Evolutionary conservation across 2,888 invertebrate genomes (phyloP).

Genomic region (Calliphora vomitoria): DNA sequence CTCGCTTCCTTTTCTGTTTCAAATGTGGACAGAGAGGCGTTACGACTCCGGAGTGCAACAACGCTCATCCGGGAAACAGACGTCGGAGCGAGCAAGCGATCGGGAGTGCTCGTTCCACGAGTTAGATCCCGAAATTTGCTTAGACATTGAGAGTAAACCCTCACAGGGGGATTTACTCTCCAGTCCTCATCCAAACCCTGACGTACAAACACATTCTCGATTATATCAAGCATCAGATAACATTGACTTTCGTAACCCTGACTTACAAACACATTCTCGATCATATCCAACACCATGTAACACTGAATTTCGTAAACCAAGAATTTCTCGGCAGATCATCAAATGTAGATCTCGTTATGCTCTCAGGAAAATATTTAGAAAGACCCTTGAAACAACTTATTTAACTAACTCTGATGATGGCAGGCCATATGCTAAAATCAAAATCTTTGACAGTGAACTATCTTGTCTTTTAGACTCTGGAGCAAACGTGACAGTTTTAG

Average conservation of each 20-base stretch:
- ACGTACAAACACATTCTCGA: not conserved
- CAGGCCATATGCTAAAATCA: not conserved
- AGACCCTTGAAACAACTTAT: not conserved
- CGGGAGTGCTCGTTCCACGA: too few relatives aligned
- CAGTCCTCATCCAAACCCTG: too few relatives aligned
- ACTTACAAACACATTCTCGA: too few relatives aligned
- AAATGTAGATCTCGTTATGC: conserved; percentile 14
- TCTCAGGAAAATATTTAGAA: not conserved
- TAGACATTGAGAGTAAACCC: too few relatives aligned
- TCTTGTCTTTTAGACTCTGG: not conserved
- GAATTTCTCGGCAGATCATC: not conserved
- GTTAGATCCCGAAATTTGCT: too few relatives aligned
- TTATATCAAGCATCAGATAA: not conserved
- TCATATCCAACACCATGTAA: not conserved
- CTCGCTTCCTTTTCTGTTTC: conserved; percentile 6
- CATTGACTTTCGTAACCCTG: too few relatives aligned
- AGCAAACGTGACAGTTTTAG: not conserved
- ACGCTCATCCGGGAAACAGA: too few relatives aligned
- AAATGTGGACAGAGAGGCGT: conserved; percentile 1
- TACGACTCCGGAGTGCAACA: too few relatives aligned
- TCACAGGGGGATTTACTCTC: too few relatives aligned
- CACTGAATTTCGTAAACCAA: not conserved
- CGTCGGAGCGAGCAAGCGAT: too few relatives aligned
- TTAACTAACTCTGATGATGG: not conserved
- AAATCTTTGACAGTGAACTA: not conserved